Conservation (phyloP, 2,797 vertebrate genomes). For the Valencia hispanica region DNA sequence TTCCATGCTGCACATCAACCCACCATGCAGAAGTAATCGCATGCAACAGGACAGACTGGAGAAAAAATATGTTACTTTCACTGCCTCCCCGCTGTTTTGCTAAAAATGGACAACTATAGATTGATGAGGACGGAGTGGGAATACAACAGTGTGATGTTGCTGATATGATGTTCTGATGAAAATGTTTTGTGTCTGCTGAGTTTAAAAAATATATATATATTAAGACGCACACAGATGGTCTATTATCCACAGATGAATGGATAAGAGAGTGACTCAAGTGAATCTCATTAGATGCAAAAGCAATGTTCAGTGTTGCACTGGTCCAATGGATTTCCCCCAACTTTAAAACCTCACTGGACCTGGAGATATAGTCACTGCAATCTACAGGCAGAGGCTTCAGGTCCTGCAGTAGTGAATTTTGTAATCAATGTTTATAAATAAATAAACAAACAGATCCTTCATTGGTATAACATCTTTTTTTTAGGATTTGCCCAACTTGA, state of each 20-base stretch:
- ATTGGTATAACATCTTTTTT: neutral
- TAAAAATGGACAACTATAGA: constrained; percentile 29
- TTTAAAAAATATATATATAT: too few species aligned
- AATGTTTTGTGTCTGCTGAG: constrained; percentile 45
- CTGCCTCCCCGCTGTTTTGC: constrained; percentile 28
- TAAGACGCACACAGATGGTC: constrained; percentile 24
- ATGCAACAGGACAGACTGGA: constrained; percentile 59
- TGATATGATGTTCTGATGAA: constrained; percentile 43
- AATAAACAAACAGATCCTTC: neutral
- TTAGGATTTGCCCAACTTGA: neutral
- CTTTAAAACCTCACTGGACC: neutral
- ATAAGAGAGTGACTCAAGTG: constrained; percentile 11
- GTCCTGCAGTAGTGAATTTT: neutral
- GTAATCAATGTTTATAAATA: neutral
- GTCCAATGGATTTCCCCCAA: neutral
- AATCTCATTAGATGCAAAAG: neutral
- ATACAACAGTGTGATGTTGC: neutral
- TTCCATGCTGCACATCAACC: constrained; percentile 59
- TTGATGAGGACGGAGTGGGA: constrained; percentile 4
- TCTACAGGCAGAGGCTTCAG: neutral
- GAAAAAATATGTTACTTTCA: constrained; percentile 38
- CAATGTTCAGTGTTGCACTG: neutral
- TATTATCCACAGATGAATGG: constrained; percentile 22
- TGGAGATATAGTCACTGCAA: neutral
- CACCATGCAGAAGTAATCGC: constrained; percentile 68